Evolutionary conservation across 2,113 vertebrate genomes (phyloP).

Genomic region (Nesoenas mayeri): DNA sequence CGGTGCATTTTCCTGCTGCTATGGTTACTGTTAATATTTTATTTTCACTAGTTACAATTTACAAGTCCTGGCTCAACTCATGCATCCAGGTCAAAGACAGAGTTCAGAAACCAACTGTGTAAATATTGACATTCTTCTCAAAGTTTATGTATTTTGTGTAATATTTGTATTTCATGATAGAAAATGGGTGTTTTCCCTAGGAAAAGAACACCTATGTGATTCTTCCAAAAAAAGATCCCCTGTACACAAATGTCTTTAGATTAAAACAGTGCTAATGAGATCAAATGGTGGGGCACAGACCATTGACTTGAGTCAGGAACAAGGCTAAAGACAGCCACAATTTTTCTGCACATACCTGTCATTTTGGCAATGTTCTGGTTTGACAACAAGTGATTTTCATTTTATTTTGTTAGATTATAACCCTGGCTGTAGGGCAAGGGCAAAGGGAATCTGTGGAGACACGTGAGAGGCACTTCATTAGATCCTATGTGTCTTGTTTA

Average conservation of each 20-base stretch:
- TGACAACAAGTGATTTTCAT: neutral
- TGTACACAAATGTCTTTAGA: neutral
- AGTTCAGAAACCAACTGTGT: neutral
- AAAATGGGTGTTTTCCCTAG: neutral
- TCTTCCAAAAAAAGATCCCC: neutral
- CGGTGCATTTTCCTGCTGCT: neutral
- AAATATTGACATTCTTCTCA: neutral
- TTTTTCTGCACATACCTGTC: neutral
- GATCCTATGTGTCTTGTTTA: fast-evolving
- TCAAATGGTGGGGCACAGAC: neutral
- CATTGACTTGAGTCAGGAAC: neutral
- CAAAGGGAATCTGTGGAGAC: neutral
- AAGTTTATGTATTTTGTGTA: neutral
- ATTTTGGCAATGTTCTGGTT: neutral
- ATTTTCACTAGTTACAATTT: neutral
- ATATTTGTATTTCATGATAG: neutral
- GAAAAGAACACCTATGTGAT: neutral
- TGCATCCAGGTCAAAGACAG: neutral
- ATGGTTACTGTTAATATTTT: neutral
- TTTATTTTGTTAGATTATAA: neutral
- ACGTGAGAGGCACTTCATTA: neutral
- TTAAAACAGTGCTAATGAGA: neutral
- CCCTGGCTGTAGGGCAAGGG: neutral
- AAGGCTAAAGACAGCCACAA: neutral
- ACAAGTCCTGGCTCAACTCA: neutral